A percentile compares a stretch with the other conserved stretches of the same genome.
phyloP scores from a whole-genome alignment of 2,888 invertebrate species.

The Drosophila limbata region DNA sequence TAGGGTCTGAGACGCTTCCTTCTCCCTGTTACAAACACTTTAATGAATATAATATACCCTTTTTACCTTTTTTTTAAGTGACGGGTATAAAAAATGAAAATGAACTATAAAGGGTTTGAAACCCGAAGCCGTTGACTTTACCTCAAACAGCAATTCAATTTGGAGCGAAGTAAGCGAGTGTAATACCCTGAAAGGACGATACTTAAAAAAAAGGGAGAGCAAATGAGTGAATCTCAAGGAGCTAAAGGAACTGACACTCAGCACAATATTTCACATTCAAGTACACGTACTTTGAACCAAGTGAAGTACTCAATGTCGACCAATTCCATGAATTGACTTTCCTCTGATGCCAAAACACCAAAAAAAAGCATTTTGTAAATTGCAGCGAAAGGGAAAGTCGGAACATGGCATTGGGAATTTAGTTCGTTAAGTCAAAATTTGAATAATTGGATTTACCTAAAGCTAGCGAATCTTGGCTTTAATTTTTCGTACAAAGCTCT shows the following conservation, averaged over 20 bases:
- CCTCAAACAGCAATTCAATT: constrained; percentile 70
- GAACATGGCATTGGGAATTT: background rate
- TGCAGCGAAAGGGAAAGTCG: background rate
- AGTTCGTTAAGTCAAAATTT: background rate
- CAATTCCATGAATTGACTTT: background rate
- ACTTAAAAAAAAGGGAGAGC: constrained; percentile 24
- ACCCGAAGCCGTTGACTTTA: constrained; percentile 66
- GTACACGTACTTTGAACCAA: background rate
- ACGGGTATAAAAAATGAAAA: constrained; percentile 26
- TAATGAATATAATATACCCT: too few species aligned
- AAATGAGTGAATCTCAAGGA: constrained; percentile 2
- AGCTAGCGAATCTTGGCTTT: background rate
- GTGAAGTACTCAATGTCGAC: background rate
- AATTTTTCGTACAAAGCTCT: background rate
- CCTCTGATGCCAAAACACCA: background rate
- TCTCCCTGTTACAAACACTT: too few species aligned
- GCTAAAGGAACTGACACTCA: background rate
- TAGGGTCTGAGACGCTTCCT: too few species aligned
- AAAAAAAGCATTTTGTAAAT: background rate
- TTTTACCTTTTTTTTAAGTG: too few species aligned
- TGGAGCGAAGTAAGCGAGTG: constrained; percentile 62
- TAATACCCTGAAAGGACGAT: constrained; percentile 38
- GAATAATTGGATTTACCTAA: constrained; percentile 1
- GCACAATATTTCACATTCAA: background rate
- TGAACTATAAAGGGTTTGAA: constrained; percentile 71